A percentile compares a stretch with the other conserved stretches of the same genome.
phyloP scores from a whole-genome alignment of 2,113 vertebrate species.

The Agapornis roseicollis region DNA sequence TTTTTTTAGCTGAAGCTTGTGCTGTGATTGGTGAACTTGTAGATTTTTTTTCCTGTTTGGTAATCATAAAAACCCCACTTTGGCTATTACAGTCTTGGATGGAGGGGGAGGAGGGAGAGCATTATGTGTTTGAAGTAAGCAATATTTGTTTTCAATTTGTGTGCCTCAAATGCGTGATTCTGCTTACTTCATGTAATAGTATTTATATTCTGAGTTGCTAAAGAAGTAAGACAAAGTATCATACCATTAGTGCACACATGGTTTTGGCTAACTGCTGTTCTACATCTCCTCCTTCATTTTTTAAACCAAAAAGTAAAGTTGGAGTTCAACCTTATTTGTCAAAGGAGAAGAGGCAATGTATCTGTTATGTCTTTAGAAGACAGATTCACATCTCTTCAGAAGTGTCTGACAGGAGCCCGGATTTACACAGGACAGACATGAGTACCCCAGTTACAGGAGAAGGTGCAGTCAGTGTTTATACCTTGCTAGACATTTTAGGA shows the following conservation, averaged over 20 bases:
- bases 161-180: neutral
- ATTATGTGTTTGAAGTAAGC: neutral
- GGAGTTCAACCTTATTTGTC: neutral
- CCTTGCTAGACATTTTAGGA: neutral
- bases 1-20: conserved; percentile 8
- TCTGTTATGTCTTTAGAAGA: neutral
- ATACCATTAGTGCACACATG: neutral
- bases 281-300: neutral
- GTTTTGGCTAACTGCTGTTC: neutral
- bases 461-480: neutral
- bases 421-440: neutral
- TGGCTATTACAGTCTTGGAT: neutral
- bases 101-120: no score
- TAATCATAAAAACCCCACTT: neutral
- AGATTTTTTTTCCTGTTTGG: neutral
- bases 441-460: neutral
- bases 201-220: neutral
- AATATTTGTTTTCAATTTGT: neutral
- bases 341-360: neutral
- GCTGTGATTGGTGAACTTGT: neutral
- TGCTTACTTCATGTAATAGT: neutral
- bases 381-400: neutral
- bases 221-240: neutral
- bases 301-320: neutral
- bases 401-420: neutral